Evolutionary conservation across 2,888 invertebrate species (phyloP).

Genomic region (Drosophila anceps): DNA sequence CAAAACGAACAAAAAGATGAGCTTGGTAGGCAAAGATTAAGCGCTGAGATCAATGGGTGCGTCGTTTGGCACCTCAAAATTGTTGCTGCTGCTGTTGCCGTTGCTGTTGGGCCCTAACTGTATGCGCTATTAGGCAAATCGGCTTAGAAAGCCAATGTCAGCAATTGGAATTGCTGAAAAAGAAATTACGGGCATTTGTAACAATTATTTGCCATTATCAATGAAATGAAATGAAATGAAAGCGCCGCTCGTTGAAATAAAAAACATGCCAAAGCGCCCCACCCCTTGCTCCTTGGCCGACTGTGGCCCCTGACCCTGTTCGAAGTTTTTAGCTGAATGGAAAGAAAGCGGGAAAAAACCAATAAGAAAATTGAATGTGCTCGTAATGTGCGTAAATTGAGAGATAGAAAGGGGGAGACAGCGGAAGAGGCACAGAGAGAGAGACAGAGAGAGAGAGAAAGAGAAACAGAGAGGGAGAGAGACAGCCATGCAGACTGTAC

Average conservation of each 20-base stretch:
- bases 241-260: conserved; percentile 4
- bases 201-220: conserved; percentile 75
- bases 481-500: not conserved
- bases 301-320: conserved; percentile 39
- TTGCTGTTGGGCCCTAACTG: conserved; percentile 45
- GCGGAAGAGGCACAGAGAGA: conserved; percentile 7
- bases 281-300: not conserved
- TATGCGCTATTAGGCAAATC: conserved; percentile 66
- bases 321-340: conserved; percentile 29
- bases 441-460: conserved; percentile 12
- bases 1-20: conserved; percentile 21
- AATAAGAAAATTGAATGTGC: conserved; percentile 65
- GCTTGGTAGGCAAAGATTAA: not conserved
- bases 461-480: conserved; percentile 12
- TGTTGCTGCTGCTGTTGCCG: conserved; percentile 3
- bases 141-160: conserved; percentile 60
- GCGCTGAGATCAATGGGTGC: conserved; percentile 22
- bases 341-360: conserved; percentile 61
- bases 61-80: conserved; percentile 40
- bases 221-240: conserved; percentile 48
- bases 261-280: not conserved
- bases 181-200: conserved; percentile 64
- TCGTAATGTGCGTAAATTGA: conserved; percentile 63
- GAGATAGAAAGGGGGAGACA: conserved; percentile 9
- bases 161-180: conserved; percentile 53